These are phyloP conservation scores for Leucoma salicis DNA, from an alignment of 2,888 invertebrate species.

Conservation along the genomic window DNA sequence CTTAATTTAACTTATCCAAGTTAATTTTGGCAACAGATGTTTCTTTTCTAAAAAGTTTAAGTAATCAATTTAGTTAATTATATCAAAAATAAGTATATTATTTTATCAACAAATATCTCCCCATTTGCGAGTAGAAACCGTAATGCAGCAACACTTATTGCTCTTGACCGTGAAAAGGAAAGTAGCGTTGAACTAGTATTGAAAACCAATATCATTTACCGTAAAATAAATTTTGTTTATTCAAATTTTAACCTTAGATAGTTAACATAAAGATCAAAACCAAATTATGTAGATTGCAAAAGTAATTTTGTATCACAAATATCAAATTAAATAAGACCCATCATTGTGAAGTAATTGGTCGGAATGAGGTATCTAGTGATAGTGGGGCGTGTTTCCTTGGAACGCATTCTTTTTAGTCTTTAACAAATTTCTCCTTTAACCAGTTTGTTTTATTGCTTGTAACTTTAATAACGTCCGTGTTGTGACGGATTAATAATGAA, in stretches of 20 bases:
- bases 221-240: slow-evolving; percentile 1
- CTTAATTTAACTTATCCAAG: too few relatives aligned
- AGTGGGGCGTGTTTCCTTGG: slow-evolving; percentile 35
- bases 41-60: too few relatives aligned
- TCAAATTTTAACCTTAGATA: slow-evolving; percentile 34
- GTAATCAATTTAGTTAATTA: too few relatives aligned
- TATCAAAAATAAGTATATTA: too few relatives aligned
- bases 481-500: too few relatives aligned
- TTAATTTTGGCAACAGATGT: too few relatives aligned
- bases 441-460: too few relatives aligned
- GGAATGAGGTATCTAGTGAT: slow-evolving; percentile 24
- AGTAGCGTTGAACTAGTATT: slow-evolving; percentile 55
- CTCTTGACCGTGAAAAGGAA: slow-evolving; percentile 78
- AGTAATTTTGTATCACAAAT: slow-evolving; percentile 10
- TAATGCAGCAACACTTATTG: slow-evolving; percentile 52
- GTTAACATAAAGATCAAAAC: slow-evolving; percentile 4
- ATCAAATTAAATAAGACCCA: slow-evolving; percentile 30
- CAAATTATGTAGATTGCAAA: slow-evolving; percentile 1
- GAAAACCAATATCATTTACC: slow-evolving; percentile 29
- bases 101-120: slow-evolving; percentile 18
- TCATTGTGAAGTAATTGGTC: not conserved
- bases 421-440: slow-evolving; percentile 34
- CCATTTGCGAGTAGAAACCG: slow-evolving; percentile 21
- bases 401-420: slow-evolving; percentile 39
- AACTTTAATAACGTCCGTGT: too few relatives aligned